phyloP scores from a whole-genome alignment of 1,140 invertebrate genomes.

The Harlomillsia oculata region DNA sequence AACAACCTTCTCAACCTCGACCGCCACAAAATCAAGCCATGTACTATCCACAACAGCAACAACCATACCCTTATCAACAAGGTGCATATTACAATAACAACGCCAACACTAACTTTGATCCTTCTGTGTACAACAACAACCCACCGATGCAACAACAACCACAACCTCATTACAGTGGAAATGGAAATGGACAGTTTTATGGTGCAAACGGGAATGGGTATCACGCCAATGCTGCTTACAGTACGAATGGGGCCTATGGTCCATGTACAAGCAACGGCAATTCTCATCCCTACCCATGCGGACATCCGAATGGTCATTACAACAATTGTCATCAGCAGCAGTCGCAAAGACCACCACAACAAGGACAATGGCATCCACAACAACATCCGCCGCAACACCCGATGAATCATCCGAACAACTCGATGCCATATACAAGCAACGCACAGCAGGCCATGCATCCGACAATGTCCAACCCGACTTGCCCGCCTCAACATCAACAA shows the following conservation, averaged over 20 bases:
- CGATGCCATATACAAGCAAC: no score
- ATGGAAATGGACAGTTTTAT: background rate
- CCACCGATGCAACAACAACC: conserved; percentile 7
- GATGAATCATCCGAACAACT: background rate
- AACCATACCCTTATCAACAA: conserved; percentile 12
- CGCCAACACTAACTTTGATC: conserved; percentile 5
- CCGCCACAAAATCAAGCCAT: conserved; percentile 6
- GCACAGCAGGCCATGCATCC: background rate
- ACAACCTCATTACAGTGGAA: conserved; percentile 7
- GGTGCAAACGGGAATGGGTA: background rate
- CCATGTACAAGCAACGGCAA: conserved; percentile 4
- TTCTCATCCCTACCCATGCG: conserved; percentile 5
- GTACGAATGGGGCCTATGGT: no score
- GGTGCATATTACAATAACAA: conserved; percentile 3
- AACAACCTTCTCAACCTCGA: conserved; percentile 8
- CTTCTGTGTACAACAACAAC: conserved; percentile 11
- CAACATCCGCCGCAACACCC: background rate
- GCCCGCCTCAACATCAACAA: background rate
- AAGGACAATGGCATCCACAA: background rate
- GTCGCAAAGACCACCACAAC: conserved; percentile 8
- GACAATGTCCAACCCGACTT: background rate
- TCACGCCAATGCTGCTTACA: background rate
- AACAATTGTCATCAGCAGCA: conserved; percentile 13
- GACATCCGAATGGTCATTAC: background rate
- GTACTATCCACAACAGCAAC: conserved; percentile 1